Evolutionary conservation across 2,888 invertebrate species (phyloP), one percentile per base, ranked within the genome.

Genomic region (Acrobasis repandana): DNA sequence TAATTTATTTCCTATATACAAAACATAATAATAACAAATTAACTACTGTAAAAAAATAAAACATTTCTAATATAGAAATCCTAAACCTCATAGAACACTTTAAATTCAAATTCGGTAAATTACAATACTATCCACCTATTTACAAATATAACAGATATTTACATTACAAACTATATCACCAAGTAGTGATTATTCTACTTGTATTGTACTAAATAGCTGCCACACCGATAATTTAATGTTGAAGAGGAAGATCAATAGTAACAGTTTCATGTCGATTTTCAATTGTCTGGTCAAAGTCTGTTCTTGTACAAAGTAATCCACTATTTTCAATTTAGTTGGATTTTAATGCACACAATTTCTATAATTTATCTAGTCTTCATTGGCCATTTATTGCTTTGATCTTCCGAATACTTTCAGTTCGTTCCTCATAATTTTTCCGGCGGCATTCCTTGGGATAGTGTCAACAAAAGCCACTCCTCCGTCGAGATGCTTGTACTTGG

Each of bases 381-480:
- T 8, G 36, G 0, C 3, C 11, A 36, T 36, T 54, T 67, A 70
- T 74, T 73, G 60, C 69, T 69, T 63, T 66, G 62, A 70, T 71
- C 63, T 77, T 76, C 88, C 85, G 36, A 92, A 76, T 56, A 93
- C 91, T 88, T 93, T 94, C 11, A 96, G 88, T 84, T 95, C 94
- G 66, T 95, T 94, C 67, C 96, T 93, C 75, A 96, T 82, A 50
- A 96, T 96, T 86, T 97, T 97, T 5, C 97, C 96, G 3, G 95
- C 94, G 0, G 94, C 94, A 71, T 95, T 96, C 78, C 96, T 94
- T 0, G 96, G 96, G 72, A 97, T 95, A 0, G 90, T 71, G 1
- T 95, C 93, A 20, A 96, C 84, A 77, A 96, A 95, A 54, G 92
- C 88, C 3, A 96, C 94, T 1, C 96, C 95, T 1, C 95, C 95